Base-by-base conservation (phyloP, 2,888 invertebrate species). In the Drosophila buzzatii region DNA sequence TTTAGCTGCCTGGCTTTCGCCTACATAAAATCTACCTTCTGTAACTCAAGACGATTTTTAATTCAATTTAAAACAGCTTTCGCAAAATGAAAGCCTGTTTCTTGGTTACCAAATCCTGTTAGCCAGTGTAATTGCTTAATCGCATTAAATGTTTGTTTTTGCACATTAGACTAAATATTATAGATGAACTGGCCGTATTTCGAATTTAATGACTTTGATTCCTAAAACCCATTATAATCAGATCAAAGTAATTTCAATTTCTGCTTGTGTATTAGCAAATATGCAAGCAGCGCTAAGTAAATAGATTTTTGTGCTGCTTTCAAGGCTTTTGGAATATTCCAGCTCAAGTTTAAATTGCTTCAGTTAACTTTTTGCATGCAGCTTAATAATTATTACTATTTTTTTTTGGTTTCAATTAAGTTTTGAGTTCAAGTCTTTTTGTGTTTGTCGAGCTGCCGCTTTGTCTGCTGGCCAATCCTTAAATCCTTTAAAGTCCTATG, bases 101-200 rank as follows among this genome's bases (percentile, higher is more conserved):
- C 14, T 7, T 35, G 18, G 10, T 35, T 20, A 20, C 51, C 33
- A 4, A 35, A 33, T 51, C 51, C 14, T 51, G 51, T 33, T 51
- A 10, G 51, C 33, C 18, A 35, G 51, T 51, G 33, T 51, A 74
- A 51, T 57, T 63, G 52, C 56, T 70, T 44, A 70, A 47, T 74
- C 51, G 23, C 35, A 52, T 66, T 70, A 74, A 70, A 65, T 70
- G 59, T 47, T 58, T 70, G 37, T 61, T 74, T 47, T 53, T 51
- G 60, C 33, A 53, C 23, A 55, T 39, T 37, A n/a, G 39, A 55
- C 39, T n/a, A 12, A n/a, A 52, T 42, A 63, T 57, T 60, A 35
- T 27, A 65, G 18, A 47, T 41, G 23, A 37, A 37, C 49, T 23
- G 16, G 23, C 14, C 69, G 39, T 35, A 51, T 51, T 51, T 18